Percentiles rank a stretch among this genome's conserved stretches.
These are phyloP conservation scores for Ceryle rudis DNA, from an alignment of 2,797 vertebrate species.

Conservation along the genomic window DNA sequence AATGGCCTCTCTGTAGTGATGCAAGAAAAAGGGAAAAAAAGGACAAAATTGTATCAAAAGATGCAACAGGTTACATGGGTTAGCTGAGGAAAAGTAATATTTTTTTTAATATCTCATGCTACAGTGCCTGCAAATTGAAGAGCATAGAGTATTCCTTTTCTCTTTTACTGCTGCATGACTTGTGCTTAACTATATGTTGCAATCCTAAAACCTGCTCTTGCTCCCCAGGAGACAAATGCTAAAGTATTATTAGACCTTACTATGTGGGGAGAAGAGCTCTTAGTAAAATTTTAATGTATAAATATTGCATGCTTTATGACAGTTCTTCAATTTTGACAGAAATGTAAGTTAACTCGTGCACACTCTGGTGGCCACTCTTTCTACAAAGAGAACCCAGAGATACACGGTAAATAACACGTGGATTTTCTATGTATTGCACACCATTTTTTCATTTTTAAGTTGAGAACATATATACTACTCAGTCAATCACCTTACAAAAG, in stretches of 20 bases:
- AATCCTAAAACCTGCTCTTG: neutral
- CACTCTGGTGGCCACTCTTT: neutral
- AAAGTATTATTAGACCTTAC: neutral
- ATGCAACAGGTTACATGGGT: neutral
- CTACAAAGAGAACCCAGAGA: neutral
- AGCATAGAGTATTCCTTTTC: neutral
- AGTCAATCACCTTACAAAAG: neutral
- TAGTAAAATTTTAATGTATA: neutral
- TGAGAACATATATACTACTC: neutral
- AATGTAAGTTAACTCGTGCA: neutral
- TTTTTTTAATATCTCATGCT: neutral
- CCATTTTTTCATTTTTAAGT: neutral
- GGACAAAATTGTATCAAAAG: neutral
- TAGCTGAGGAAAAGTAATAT: neutral
- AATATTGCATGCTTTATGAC: constrained; percentile 28
- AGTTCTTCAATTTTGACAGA: neutral
- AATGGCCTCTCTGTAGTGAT: neutral
- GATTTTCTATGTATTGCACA: neutral
- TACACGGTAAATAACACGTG: neutral
- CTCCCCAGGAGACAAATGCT: neutral
- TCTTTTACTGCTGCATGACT: neutral
- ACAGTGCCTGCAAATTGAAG: neutral
- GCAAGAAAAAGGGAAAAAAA: neutral
- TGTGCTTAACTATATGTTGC: constrained; percentile 14
- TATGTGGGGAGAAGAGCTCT: neutral